These are phyloP conservation scores for Listronotus bonariensis DNA, from an alignment of 1,140 invertebrate species.

Conservation along the genomic window DNA sequence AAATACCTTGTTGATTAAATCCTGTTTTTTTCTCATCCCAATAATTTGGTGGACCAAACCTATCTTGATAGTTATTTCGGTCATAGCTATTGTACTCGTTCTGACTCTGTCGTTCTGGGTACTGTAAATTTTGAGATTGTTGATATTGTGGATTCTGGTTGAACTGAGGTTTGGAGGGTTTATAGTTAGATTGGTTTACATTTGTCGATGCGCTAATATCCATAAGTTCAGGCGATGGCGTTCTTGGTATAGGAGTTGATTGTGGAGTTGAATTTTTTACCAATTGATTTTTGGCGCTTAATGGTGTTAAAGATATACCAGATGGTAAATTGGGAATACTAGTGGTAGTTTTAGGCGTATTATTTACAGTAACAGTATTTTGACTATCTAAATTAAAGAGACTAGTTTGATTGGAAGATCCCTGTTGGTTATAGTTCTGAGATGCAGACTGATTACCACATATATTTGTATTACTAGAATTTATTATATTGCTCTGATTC, in stretches of 20 bases:
- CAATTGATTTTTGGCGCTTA: conserved; percentile 20
- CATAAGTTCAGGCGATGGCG: conserved; percentile 11
- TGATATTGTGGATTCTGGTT: conserved; percentile 14
- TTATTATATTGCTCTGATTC: background rate
- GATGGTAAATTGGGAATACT: conserved; percentile 35
- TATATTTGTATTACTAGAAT: background rate
- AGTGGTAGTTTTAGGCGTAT: conserved; percentile 11
- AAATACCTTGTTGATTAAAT: conserved; percentile 29
- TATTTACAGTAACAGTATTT: conserved; percentile 27
- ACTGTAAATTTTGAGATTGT: background rate
- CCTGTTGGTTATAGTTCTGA: conserved; percentile 9
- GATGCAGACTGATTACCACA: no score
- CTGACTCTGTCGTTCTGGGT: conserved; percentile 3
- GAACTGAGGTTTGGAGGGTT: conserved; percentile 4
- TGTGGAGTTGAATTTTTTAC: background rate
- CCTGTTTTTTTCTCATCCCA: conserved; percentile 40
- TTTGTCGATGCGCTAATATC: conserved; percentile 6
- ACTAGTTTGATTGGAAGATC: conserved; percentile 23
- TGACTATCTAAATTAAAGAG: conserved; percentile 40
- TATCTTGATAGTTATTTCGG: conserved; percentile 10
- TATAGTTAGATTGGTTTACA: background rate
- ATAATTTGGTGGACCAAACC: conserved; percentile 35
- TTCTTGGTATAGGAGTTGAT: background rate
- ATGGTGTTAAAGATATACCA: conserved; percentile 39
- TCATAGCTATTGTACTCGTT: conserved; percentile 22